Percentiles rank a stretch among this genome's conserved stretches.
These are phyloP conservation scores for Rana temporaria DNA, from an alignment of 2,113 vertebrate genomes.

Conservation along the genomic window DNA sequence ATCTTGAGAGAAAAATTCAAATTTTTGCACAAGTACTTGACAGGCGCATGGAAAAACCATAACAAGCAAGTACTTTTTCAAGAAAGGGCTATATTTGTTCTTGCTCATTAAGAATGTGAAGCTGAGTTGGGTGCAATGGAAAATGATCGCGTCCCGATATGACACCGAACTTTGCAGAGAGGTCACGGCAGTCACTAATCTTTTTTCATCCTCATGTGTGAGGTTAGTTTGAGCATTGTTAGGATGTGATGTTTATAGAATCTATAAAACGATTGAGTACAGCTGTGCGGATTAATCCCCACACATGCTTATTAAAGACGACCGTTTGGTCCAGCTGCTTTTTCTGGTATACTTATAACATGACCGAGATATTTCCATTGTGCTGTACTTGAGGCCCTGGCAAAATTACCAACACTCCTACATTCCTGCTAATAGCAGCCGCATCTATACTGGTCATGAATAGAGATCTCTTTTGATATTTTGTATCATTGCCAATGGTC, in stretches of 20 bases:
- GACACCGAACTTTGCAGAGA: not conserved
- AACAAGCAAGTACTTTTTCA: no score
- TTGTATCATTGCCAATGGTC: no score
- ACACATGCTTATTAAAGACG: constrained; percentile 21
- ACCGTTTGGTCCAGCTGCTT: constrained; percentile 36
- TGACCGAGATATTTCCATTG: constrained; percentile 38
- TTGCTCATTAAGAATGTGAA: no score
- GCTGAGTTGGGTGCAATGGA: no score
- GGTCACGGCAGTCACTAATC: not conserved
- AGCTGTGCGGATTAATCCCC: constrained; percentile 32
- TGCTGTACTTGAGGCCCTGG: not conserved
- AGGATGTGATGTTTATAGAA: constrained; percentile 40
- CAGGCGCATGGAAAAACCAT: no score
- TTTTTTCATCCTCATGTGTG: not conserved
- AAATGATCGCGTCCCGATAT: not conserved
- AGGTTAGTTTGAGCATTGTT: not conserved
- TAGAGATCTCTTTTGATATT: not conserved
- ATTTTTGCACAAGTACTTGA: no score
- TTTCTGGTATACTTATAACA: constrained; percentile 12
- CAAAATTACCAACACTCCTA: not conserved
- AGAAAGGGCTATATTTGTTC: no score
- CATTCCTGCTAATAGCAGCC: constrained; percentile 6
- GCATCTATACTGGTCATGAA: not conserved
- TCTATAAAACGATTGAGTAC: constrained; percentile 6
- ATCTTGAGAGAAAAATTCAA: no score